Percentiles rank a stretch among this genome's conserved stretches.
These are phyloP conservation scores for Halichoeres trimaculatus DNA, from an alignment of 2,113 vertebrate genomes.

Conservation along the genomic window DNA sequence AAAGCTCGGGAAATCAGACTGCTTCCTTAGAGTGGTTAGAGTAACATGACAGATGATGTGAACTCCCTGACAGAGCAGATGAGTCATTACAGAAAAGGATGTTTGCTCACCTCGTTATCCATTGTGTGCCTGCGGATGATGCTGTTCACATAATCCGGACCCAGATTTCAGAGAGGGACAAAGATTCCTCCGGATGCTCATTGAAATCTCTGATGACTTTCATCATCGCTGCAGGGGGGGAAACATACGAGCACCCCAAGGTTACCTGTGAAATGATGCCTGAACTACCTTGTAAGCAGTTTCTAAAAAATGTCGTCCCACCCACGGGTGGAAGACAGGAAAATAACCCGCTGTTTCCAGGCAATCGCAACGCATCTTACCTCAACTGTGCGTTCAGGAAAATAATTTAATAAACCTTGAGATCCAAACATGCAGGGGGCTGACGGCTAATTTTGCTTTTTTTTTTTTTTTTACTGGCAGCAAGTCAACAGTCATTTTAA, in stretches of 20 bases:
- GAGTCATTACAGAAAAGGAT: conserved; percentile 8
- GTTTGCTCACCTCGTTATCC: conserved; percentile 65
- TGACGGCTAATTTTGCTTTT: conserved; percentile 10
- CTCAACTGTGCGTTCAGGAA: not conserved
- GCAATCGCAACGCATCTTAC: not conserved
- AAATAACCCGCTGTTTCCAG: not conserved
- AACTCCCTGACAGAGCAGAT: conserved; percentile 13
- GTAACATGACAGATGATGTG: conserved; percentile 19
- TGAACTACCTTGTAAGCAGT: not conserved
- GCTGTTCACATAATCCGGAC: conserved; percentile 42
- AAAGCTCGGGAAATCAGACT: not conserved
- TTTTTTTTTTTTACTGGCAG: not conserved
- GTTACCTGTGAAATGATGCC: conserved; percentile 36
- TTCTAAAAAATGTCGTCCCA: conserved; percentile 24
- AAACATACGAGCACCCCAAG: conserved; percentile 29
- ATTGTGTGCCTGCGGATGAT: conserved; percentile 52
- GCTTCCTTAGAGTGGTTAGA: not conserved
- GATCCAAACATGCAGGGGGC: not conserved
- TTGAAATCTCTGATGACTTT: not conserved
- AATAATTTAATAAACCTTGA: not conserved
- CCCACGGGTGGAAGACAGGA: conserved; percentile 9
- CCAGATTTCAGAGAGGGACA: conserved; percentile 16
- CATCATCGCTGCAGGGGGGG: conserved; percentile 27
- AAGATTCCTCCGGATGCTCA: not conserved
- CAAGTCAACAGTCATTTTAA: too few relatives aligned